Conservation (phyloP, 1,140 invertebrate genomes). For the Musca vetustissima region DNA sequence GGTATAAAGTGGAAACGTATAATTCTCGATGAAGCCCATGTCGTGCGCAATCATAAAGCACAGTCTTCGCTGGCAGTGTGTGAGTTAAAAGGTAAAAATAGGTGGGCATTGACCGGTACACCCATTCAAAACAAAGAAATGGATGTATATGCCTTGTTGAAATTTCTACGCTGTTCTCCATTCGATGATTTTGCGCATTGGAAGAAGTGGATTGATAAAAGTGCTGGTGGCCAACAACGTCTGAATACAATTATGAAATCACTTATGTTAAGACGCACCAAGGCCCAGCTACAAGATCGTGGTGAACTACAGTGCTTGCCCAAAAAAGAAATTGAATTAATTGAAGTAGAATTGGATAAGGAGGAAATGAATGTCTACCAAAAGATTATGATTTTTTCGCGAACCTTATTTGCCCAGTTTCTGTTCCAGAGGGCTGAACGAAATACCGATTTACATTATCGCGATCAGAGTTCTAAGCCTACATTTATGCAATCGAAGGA, state of each 20-base stretch:
- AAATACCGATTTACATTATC: slow-evolving; percentile 54
- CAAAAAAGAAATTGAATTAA: slow-evolving; percentile 61
- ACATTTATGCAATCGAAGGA: slow-evolving; percentile 49
- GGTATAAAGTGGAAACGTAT: slow-evolving; percentile 74
- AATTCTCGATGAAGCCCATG: slow-evolving; percentile 92
- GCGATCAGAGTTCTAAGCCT: slow-evolving; percentile 33
- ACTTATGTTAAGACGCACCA: slow-evolving; percentile 82
- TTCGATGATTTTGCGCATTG: slow-evolving; percentile 81
- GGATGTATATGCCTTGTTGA: slow-evolving; percentile 85
- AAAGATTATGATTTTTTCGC: slow-evolving; percentile 72
- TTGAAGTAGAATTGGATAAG: slow-evolving; percentile 64
- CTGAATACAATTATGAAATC: slow-evolving; percentile 78
- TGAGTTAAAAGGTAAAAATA: slow-evolving; percentile 61
- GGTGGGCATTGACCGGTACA: slow-evolving; percentile 92
- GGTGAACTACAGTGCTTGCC: slow-evolving; percentile 67
- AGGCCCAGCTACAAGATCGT: slow-evolving; percentile 69
- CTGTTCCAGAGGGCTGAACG: slow-evolving; percentile 73
- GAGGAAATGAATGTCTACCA: slow-evolving; percentile 79
- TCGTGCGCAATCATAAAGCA: slow-evolving; percentile 85
- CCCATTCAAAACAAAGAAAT: slow-evolving; percentile 92
- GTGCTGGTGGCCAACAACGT: slow-evolving; percentile 66
- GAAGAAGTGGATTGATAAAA: slow-evolving; percentile 68
- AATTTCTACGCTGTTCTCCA: slow-evolving; percentile 81
- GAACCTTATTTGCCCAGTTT: slow-evolving; percentile 74
- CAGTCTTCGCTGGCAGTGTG: slow-evolving; percentile 72